Conservation (phyloP, 2,113 vertebrate genomes). For the Rostratula benghalensis region DNA sequence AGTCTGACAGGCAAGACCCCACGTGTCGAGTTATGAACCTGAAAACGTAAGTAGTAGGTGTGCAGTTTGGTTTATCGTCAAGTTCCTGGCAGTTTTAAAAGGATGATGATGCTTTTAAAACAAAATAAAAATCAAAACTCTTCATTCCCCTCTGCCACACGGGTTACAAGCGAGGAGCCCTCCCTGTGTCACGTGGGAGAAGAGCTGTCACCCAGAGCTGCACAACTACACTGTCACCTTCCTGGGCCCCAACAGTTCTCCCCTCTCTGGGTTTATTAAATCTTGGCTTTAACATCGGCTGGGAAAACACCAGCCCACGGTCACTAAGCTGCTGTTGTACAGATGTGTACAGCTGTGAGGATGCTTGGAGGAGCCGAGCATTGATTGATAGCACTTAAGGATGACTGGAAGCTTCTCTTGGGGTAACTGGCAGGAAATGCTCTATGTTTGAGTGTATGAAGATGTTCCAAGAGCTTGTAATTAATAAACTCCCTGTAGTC, state of each 20-base stretch:
- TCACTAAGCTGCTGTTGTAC: not conserved
- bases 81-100: not conserved
- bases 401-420: not conserved
- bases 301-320: rapidly evolving
- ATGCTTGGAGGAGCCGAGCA: not conserved
- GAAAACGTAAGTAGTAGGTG: rapidly evolving
- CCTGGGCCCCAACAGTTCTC: rapidly evolving
- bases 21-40: rapidly evolving
- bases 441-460: not conserved
- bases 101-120: too few species aligned
- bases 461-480: not conserved
- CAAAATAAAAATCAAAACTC: not conserved
- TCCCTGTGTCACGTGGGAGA: not conserved
- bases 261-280: not conserved
- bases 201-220: rapidly evolving
- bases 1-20: rapidly evolving
- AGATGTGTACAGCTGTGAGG: not conserved
- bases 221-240: not conserved
- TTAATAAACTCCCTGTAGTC: not conserved
- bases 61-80: rapidly evolving
- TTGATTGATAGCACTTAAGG: not conserved
- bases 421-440: not conserved
- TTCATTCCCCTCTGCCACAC: rapidly evolving
- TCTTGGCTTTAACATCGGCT: not conserved
- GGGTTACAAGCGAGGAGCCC: rapidly evolving